A percentile compares a stretch with the other conserved stretches of the same genome.
phyloP scores from a whole-genome alignment of 92 coral and sea anemone species.

The Muricea muricata region DNA sequence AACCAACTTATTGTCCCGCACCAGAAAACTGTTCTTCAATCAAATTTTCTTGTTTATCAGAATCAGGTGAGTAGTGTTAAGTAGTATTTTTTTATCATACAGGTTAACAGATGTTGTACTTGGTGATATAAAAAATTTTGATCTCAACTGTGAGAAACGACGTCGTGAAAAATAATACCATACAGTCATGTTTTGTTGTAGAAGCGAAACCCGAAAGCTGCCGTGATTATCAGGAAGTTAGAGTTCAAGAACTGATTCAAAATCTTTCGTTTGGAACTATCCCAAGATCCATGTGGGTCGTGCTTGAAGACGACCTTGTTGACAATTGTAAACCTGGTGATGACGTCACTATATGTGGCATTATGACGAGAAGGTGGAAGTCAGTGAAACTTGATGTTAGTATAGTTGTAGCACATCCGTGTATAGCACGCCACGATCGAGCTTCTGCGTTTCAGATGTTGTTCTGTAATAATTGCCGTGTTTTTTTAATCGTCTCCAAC shows the following conservation, averaged over 20 bases:
- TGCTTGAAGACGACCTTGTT: slow-evolving; percentile 92
- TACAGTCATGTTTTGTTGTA: slow-evolving; percentile 7
- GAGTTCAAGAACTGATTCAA: slow-evolving; percentile 93
- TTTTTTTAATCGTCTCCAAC: too few relatives aligned
- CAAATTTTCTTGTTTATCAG: slow-evolving; percentile 81
- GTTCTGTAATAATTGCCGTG: too few relatives aligned
- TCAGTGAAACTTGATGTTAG: slow-evolving; percentile 85
- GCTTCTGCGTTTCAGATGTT: too few relatives aligned
- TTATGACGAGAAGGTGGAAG: slow-evolving; percentile 97
- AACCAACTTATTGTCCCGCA: slow-evolving; percentile 85
- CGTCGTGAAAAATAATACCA: too few relatives aligned
- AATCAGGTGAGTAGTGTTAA: slow-evolving; percentile 72
- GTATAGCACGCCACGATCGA: too few relatives aligned
- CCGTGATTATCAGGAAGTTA: slow-evolving; percentile 93
- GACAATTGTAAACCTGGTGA: slow-evolving; percentile 98
- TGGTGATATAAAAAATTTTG: too few relatives aligned
- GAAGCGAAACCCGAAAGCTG: slow-evolving; percentile 80
- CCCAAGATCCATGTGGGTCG: slow-evolving; percentile 97
- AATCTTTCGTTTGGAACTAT: slow-evolving; percentile 97
- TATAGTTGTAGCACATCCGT: too few relatives aligned
- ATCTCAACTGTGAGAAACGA: too few relatives aligned
- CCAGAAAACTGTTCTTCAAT: slow-evolving; percentile 81
- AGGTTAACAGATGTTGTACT: too few relatives aligned
- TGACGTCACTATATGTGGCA: slow-evolving; percentile 93
- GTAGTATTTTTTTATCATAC: too few relatives aligned